These are phyloP conservation scores for Mus pahari DNA, from an alignment of 2,113 vertebrate species.

Conservation along the genomic window DNA sequence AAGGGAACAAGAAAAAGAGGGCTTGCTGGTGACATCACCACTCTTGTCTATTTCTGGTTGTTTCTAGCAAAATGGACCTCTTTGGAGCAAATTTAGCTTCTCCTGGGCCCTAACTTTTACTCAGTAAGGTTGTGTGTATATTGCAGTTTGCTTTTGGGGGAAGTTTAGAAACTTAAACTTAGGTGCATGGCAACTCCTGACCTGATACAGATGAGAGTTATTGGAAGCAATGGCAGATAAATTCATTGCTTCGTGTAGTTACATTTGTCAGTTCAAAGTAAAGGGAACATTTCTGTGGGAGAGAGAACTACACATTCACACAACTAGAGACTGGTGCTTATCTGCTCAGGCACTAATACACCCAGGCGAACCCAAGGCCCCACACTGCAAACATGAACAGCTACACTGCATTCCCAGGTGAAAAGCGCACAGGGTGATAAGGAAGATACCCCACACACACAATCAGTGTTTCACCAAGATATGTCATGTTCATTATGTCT, in stretches of 20 bases:
- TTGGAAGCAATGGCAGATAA: neutral
- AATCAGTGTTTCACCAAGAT: neutral
- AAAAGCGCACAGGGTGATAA: neutral
- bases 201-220: neutral
- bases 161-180: neutral
- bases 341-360: neutral
- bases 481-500: neutral
- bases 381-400: neutral
- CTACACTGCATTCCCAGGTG: neutral
- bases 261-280: neutral
- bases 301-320: neutral
- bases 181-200: neutral
- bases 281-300: neutral
- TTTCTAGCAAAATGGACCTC: slow-evolving; percentile 50
- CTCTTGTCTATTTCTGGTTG: slow-evolving; percentile 39
- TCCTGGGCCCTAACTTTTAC: neutral
- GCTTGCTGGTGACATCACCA: slow-evolving; percentile 2
- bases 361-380: neutral
- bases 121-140: neutral
- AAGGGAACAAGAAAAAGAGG: slow-evolving; percentile 32
- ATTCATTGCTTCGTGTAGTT: neutral
- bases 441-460: neutral
- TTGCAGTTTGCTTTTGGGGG: neutral
- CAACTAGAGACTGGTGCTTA: neutral
- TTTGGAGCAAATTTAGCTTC: neutral